Percentiles rank a stretch among this genome's conserved stretches.
Evolutionary conservation across 2,888 invertebrate genomes (phyloP).

Genomic region (Dioctria linearis): DNA sequence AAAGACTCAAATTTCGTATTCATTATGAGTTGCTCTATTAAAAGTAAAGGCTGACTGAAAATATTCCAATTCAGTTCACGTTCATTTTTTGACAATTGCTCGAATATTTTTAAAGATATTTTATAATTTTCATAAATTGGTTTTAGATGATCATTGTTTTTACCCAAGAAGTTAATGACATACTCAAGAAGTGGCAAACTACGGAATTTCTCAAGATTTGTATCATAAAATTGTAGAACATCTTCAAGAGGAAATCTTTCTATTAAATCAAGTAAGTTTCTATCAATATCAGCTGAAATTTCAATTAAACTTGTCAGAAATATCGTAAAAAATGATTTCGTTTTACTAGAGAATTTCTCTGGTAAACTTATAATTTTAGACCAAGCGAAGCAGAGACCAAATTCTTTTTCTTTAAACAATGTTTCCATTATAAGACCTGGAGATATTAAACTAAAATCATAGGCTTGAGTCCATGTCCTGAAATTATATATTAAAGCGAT

Average conservation of each 20-base stretch:
- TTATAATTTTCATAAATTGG: slow-evolving; percentile 76
- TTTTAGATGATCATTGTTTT: slow-evolving; percentile 66
- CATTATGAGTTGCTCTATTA: slow-evolving; percentile 90
- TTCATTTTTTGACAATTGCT: slow-evolving; percentile 75
- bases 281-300: slow-evolving; percentile 60
- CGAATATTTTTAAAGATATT: slow-evolving; percentile 79
- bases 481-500: slow-evolving; percentile 74
- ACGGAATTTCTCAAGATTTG: slow-evolving; percentile 76
- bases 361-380: slow-evolving; percentile 76
- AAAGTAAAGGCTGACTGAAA: slow-evolving; percentile 80
- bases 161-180: slow-evolving; percentile 76
- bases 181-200: slow-evolving; percentile 78
- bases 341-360: slow-evolving; percentile 17
- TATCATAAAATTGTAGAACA: slow-evolving; percentile 76
- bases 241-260: slow-evolving; percentile 75
- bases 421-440: slow-evolving; percentile 67
- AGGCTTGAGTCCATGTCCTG: slow-evolving; percentile 76
- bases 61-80: slow-evolving; percentile 77
- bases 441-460: slow-evolving; percentile 69
- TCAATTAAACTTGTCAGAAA: slow-evolving; percentile 64
- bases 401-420: slow-evolving; percentile 64
- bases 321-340: slow-evolving; percentile 60
- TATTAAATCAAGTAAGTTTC: slow-evolving; percentile 73
- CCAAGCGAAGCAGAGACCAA: slow-evolving; percentile 79
- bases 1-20: slow-evolving; percentile 84